Base-by-base conservation (phyloP, 2,888 invertebrate species). In the Cyaniris semiargus region DNA sequence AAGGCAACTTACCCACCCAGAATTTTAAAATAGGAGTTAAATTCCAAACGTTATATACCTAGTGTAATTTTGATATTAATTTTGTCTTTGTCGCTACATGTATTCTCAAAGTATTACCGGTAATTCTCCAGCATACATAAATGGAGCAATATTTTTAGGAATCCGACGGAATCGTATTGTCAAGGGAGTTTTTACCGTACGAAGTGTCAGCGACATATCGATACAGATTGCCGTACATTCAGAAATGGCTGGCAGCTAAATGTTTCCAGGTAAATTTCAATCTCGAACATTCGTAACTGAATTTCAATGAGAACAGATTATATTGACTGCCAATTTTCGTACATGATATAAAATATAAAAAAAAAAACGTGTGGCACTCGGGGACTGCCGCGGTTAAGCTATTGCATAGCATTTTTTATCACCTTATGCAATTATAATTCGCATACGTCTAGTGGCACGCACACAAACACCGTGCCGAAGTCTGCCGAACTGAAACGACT, bases 171-270 rank as follows among this genome's bases (percentile, higher is more conserved):
- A 84, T 92, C 71, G 80, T 91, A 74, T 78, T 93, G 8, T 83
- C 87, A 3, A 84, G 92, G 81, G 90, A 90, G 79, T 89, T 85
- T 82, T 81, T 92, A 6, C 81, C 88, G 6, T 90, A 86, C 77
- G 90, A 90, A 83, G 79, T 92, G 18, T 83, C 86, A 8, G 79
- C 79, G 1, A 76, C 81, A 1, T 79, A 84, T 70, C 81, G 79
- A 53, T 82, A 82, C 70, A 84, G 86, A 74, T 82, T 92, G 81
- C 77, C 81, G 77, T 80, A 79, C n/a, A 88, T 92, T 79, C 92
- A 92, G 81, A 90, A 89, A 78, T 86, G 83, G 84, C 76, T 90
- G 3, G 81, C 83, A 77, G 91, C 86, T 21, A 92, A 90, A 86
- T 92, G 92, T 84, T 82, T 81, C 76, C 82, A 88, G 88, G 92